Evolutionary conservation across 2,113 vertebrate species (phyloP).

Genomic region (Rhineura floridana): DNA sequence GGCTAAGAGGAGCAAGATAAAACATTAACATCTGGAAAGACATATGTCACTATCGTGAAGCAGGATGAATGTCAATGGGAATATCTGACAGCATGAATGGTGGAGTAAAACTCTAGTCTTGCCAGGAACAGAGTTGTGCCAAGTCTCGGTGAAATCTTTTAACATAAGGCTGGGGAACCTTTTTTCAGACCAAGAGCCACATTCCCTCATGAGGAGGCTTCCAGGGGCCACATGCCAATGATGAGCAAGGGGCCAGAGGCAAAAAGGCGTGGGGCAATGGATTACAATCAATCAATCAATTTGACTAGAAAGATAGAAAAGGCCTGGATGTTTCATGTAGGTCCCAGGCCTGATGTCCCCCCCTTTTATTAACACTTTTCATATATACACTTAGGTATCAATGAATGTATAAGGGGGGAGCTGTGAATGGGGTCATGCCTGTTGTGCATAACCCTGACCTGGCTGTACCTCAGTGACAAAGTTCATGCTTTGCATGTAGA

Average conservation of each 20-base stretch:
- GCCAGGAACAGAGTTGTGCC: neutral
- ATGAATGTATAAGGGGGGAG: too few species aligned
- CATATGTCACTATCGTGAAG: slow-evolving; percentile 65
- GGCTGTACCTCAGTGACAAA: too few species aligned
- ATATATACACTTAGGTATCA: neutral
- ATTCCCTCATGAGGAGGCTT: too few species aligned
- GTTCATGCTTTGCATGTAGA: neutral
- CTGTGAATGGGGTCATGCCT: neutral
- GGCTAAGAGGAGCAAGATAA: slow-evolving; percentile 59
- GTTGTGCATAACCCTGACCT: neutral
- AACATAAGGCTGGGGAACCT: neutral
- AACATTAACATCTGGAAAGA: slow-evolving; percentile 77
- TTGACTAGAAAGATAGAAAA: too few species aligned
- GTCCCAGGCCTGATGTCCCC: too few species aligned
- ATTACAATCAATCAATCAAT: too few species aligned
- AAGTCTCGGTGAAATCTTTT: slow-evolving; percentile 38
- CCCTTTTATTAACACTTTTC: neutral
- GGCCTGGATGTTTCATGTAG: too few species aligned
- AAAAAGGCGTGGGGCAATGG: too few species aligned
- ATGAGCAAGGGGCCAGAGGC: too few species aligned
- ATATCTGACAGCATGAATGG: slow-evolving; percentile 33
- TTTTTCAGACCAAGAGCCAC: too few species aligned
- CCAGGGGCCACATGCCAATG: too few species aligned
- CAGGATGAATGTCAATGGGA: neutral
- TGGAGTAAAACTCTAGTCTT: slow-evolving; percentile 28